Conservation (phyloP, 2,113 vertebrate genomes). For the Casuarius casuarius region DNA sequence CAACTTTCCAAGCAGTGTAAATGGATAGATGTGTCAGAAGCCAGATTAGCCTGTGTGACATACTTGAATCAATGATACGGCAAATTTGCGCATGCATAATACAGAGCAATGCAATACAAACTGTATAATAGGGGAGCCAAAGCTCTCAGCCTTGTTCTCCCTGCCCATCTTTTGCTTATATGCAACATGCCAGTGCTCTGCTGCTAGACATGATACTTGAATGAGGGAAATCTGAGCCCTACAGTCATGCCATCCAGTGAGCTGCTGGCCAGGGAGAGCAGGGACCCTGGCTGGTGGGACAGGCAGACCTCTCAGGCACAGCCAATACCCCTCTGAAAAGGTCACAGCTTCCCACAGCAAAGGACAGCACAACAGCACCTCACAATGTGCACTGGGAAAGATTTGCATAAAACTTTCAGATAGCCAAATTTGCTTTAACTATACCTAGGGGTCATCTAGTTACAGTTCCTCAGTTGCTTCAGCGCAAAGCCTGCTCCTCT, state of each 20-base stretch:
- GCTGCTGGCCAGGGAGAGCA: background rate
- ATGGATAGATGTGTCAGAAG: background rate
- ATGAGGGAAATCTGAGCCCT: background rate
- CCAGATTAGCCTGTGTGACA: background rate
- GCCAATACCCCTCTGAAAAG: background rate
- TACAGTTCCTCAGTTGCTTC: background rate
- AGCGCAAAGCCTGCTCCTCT: background rate
- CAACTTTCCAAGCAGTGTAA: background rate
- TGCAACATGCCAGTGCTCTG: background rate
- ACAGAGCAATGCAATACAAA: background rate
- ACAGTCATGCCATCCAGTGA: fast-evolving
- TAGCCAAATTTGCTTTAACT: background rate
- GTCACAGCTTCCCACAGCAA: background rate
- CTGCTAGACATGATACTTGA: fast-evolving
- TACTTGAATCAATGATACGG: fast-evolving
- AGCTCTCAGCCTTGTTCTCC: background rate
- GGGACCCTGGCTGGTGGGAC: background rate
- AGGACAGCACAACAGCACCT: background rate
- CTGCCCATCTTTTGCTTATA: background rate
- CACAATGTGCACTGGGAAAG: background rate
- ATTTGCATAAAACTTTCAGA: background rate
- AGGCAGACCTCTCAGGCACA: background rate
- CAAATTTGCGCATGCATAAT: background rate
- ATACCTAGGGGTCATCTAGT: background rate
- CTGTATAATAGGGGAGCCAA: background rate